phyloP scores from a whole-genome alignment of 2,797 vertebrate species.

The Eupleurogrammus muticus region DNA sequence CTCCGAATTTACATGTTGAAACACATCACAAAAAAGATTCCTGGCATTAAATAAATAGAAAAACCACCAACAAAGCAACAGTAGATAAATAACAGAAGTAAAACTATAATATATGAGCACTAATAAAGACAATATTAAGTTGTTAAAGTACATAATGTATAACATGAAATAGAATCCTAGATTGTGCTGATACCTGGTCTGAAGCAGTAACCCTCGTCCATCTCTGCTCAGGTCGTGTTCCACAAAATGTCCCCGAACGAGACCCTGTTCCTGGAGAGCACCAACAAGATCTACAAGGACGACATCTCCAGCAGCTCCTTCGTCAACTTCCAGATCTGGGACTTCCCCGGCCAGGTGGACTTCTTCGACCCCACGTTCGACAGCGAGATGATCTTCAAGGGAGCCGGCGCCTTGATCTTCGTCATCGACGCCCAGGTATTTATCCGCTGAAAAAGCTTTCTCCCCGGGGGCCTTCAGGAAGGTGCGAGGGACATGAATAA shows the following conservation, averaged over 20 bases:
- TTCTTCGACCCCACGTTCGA: conserved; percentile 98
- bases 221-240: conserved; percentile 90
- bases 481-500: background rate
- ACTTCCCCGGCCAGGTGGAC: conserved; percentile 98
- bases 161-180: background rate
- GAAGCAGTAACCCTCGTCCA: background rate
- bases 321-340: conserved; percentile 98
- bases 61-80: background rate
- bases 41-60: too few species aligned
- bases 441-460: background rate
- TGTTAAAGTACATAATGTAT: background rate
- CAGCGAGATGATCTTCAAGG: conserved; percentile 98
- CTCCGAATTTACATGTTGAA: too few species aligned
- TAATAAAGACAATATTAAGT: background rate
- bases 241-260: conserved; percentile 99
- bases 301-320: conserved; percentile 97
- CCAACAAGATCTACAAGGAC: conserved; percentile 98
- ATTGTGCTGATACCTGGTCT: too few species aligned
- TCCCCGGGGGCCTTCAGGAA: too few species aligned
- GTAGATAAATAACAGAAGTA: background rate
- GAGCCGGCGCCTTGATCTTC: conserved; percentile 95
- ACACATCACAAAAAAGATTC: background rate
- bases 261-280: conserved; percentile 96
- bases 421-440: conserved; percentile 96
- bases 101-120: background rate